Evolutionary conservation across 1,140 invertebrate species (phyloP).

Genomic region (Pogonognathellus flavescens): DNA sequence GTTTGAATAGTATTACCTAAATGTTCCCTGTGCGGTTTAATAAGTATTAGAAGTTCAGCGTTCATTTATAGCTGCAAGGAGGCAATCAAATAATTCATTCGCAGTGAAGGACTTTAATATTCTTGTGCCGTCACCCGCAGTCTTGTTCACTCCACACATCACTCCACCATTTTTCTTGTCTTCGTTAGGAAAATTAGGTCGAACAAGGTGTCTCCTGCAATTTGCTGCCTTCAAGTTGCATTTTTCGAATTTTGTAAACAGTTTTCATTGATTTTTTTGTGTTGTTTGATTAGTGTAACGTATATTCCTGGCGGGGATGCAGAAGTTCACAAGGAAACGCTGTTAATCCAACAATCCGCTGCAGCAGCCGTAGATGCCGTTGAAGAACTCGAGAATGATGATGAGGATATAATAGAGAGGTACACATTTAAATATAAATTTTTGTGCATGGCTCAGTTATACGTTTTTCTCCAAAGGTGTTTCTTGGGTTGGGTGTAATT

Average conservation of each 20-base stretch:
- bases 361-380: conserved; percentile 62
- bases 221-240: neutral
- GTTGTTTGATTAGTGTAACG: conserved; percentile 71
- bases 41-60: neutral
- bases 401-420: conserved; percentile 27
- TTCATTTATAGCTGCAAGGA: conserved; percentile 21
- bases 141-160: neutral
- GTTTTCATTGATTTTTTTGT: neutral
- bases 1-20: neutral
- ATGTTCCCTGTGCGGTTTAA: conserved; percentile 8
- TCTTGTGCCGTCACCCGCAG: neutral
- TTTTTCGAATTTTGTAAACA: neutral
- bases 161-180: conserved; percentile 5
- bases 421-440: conserved; percentile 18
- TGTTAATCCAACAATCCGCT: conserved; percentile 68
- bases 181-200: neutral
- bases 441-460: conserved; percentile 14
- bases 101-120: neutral
- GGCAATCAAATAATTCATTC: conserved; percentile 36
- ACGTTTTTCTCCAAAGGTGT: conserved; percentile 42
- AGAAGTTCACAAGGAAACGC: conserved; percentile 70
- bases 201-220: neutral
- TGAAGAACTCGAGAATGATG: conserved; percentile 23
- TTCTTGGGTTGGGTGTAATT: conserved; percentile 23
- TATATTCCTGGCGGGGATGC: conserved; percentile 75